A percentile compares a stretch with the other conserved stretches of the same genome.
phyloP scores from a whole-genome alignment of 2,113 vertebrate species.

The Hepsetus odoe region DNA sequence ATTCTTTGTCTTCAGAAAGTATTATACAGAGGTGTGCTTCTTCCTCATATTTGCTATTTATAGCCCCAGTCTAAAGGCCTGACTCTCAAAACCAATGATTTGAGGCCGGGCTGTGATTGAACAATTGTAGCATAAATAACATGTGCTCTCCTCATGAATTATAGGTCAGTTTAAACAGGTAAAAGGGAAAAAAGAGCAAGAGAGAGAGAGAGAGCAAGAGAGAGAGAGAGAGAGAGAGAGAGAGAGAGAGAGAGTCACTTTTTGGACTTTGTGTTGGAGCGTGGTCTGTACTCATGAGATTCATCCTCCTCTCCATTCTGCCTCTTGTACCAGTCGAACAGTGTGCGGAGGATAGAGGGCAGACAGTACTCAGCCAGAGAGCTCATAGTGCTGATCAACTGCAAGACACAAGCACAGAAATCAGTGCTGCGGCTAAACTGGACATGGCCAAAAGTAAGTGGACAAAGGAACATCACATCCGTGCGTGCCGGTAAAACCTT shows the following conservation, averaged over 20 bases:
- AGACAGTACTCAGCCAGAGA: slow-evolving; percentile 97
- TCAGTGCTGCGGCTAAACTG: background rate
- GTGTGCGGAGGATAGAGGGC: slow-evolving; percentile 92
- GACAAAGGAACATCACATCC: too few relatives aligned
- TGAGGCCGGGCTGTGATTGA: too few relatives aligned
- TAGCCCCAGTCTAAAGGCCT: too few relatives aligned
- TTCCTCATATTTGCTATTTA: too few relatives aligned
- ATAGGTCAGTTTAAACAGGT: too few relatives aligned
- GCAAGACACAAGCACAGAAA: background rate
- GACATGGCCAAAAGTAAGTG: too few relatives aligned
- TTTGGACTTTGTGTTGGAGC: slow-evolving; percentile 96
- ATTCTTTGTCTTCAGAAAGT: too few relatives aligned
- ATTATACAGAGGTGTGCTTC: too few relatives aligned
- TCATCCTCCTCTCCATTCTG: slow-evolving; percentile 98
- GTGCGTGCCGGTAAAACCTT: too few relatives aligned
- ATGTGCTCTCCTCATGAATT: too few relatives aligned
- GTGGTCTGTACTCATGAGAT: slow-evolving; percentile 94
- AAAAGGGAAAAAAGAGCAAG: background rate
- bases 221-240: background rate
- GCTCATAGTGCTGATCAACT: slow-evolving; percentile 98
- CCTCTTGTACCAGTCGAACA: slow-evolving; percentile 98
- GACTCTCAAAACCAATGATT: too few relatives aligned
- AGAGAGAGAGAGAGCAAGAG: background rate
- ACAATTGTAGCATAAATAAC: too few relatives aligned
- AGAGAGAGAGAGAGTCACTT: slow-evolving; percentile 73